Evolutionary conservation across 2,888 invertebrate genomes (phyloP), one percentile per base, ranked within the genome.

Genomic region (Dicycla oo): DNA sequence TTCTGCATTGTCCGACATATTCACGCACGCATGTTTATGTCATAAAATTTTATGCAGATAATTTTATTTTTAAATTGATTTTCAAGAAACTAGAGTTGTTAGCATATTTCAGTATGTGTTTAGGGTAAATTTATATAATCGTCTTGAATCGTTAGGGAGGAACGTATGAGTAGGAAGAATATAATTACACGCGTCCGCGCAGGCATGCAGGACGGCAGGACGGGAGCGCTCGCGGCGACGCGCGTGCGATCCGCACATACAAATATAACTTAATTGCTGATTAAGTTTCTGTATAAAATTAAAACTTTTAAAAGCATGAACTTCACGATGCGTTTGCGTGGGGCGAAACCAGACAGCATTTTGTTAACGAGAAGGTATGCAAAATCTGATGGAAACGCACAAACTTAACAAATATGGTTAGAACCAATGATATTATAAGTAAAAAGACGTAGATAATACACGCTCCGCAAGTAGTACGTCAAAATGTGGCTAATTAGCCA

Each of bases 191-290:
- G 65, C 34, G 75, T 56, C 53, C 20, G 38, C 54, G 40, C 58
- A 47, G 60, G 15, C 51, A 11, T 15, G 47, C 15, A 8, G 58
- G 65, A 54, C 63, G 10, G n/a, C 30, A 56, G 73, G 67, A 85
- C 75, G 67, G 77, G 67, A 85, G 74, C 70, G 88, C 91, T 85
- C 54, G 81, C 68, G 90, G 91, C 90, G 78, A 78, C 86, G 88
- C 90, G 89, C 89, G 90, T 88, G 88, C 86, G 78, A 70, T 64
- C 72, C 72, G 30, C 69, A 67, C 69, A 78, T 70, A 73, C 82
- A 87, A 88, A 81, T 78, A 81, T 77, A 79, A 82, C 78, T 84
- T 85, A 86, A 87, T 88, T 86, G 80, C 80, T 79, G 83, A 87
- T 87, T 84, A 81, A 78, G 62, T 83, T 80, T 82, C 66, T 81